Base-by-base conservation (phyloP, 2,888 invertebrate genomes). In the Lasioglossum marginatum region DNA sequence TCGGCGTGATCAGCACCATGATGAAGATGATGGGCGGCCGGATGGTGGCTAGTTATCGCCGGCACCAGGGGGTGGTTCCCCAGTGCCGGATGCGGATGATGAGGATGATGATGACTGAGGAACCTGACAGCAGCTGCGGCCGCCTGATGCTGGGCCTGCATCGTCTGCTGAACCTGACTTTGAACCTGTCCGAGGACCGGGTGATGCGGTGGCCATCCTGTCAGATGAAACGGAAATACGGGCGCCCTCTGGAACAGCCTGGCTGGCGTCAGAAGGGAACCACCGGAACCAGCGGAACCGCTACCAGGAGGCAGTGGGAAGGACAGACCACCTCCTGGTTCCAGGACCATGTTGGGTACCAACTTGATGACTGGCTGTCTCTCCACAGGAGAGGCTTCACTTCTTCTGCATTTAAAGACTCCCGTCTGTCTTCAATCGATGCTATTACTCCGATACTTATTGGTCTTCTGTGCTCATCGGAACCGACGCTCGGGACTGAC, bases 331-430 rank as follows among this genome's bases (percentile, higher is more conserved):
- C 95, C 95, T 92, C 95, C 95, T 92, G 95, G 95, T 91, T 95
- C 95, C 86, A 95, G 91, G 85, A 95, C 95, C 95, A 95, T 95
- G 90, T 95, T 95, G 77, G 95, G 95, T 92, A 95, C 94, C 95
- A 95, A 93, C 93, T 93, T 92, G 93, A 92, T 89, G 79, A 81
- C 82, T 74, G 57, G 19, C 48, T 57, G 80, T 81, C 89, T 88
- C 91, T 86, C 90, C 89, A 34, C 60, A 57, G 85, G 89, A 90
- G 90, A 90, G 89, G 66, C 74, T 79, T 88, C 88, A 85, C 77
- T 88, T 79, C 70, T 37, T 77, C 81, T 82, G 86, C 89, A 90
- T 89, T 82, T 89, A 89, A 81, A 60, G 8, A 74, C 45, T 16
- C n/a, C n/a, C 23, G 31, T 12, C 66, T 70, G 37, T 23, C 34